Percentiles rank a stretch among this genome's conserved stretches.
Evolutionary conservation across 1,140 invertebrate species (phyloP).

Genomic region (Solen grandis): DNA sequence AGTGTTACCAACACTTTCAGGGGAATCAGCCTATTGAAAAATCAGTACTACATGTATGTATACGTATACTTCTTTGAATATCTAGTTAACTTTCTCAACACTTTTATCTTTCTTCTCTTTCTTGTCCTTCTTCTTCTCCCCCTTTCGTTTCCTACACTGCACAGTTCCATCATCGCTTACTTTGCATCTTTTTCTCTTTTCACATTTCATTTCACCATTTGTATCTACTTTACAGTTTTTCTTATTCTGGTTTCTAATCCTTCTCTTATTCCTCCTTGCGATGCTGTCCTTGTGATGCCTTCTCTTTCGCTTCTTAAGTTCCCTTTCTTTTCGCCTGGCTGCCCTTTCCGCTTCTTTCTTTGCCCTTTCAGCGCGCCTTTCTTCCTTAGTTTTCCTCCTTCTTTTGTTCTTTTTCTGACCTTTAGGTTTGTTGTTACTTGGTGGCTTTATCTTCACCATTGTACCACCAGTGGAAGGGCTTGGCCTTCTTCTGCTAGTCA

Average conservation of each 20-base stretch:
- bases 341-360: constrained; percentile 34
- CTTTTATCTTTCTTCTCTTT: constrained; percentile 32
- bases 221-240: constrained; percentile 28
- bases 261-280: constrained; percentile 55
- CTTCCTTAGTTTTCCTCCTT: neutral
- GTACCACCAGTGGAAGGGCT: neutral
- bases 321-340: constrained; percentile 17
- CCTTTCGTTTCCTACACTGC: constrained; percentile 30
- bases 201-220: constrained; percentile 26
- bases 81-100: constrained; percentile 16
- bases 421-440: neutral
- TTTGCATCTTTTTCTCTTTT: constrained; percentile 33
- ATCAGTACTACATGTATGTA: no score
- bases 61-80: constrained; percentile 7
- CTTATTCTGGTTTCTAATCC: constrained; percentile 42
- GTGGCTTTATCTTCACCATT: constrained; percentile 33
- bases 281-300: constrained; percentile 54
- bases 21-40: no score
- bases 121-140: constrained; percentile 44
- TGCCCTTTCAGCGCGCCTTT: constrained; percentile 22
- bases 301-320: constrained; percentile 12
- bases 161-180: constrained; percentile 26
- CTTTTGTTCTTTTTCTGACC: neutral
- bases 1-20: no score
- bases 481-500: neutral